Evolutionary conservation across 2,797 vertebrate species (phyloP).

Genomic region (Clarias platycephalus): DNA sequence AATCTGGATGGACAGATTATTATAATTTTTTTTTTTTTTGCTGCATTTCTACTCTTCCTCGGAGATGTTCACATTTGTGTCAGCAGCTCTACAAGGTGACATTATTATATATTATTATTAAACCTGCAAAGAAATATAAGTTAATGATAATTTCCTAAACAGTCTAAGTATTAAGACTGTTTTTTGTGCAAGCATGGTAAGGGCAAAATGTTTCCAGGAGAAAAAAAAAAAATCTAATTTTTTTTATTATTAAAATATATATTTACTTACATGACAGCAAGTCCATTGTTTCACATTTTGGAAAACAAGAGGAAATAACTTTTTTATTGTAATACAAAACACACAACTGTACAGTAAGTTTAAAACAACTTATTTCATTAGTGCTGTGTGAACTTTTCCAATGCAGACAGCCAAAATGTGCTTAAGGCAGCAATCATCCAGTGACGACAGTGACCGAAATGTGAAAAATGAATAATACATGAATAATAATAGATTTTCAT

Average conservation of each 20-base stretch:
- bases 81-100: too few relatives aligned
- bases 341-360: conserved; percentile 51
- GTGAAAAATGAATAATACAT: conserved; percentile 10
- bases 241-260: conserved; percentile 25
- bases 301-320: conserved; percentile 5
- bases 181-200: background rate
- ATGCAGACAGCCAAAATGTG: background rate
- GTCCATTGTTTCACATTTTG: background rate
- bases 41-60: too few relatives aligned
- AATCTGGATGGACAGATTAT: too few relatives aligned
- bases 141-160: background rate
- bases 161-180: background rate
- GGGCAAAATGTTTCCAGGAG: background rate
- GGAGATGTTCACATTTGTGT: too few relatives aligned
- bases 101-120: too few relatives aligned
- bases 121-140: background rate
- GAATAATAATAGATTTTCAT: too few relatives aligned
- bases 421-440: background rate
- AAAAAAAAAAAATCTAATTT: background rate
- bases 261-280: background rate
- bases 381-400: background rate
- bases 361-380: conserved; percentile 57
- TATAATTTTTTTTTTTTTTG: too few relatives aligned
- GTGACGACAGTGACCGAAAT: background rate
- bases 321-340: conserved; percentile 64